Percentiles rank a stretch among this genome's conserved stretches.
phyloP scores from a whole-genome alignment of 2,113 vertebrate species.

The Leiothrix lutea region DNA sequence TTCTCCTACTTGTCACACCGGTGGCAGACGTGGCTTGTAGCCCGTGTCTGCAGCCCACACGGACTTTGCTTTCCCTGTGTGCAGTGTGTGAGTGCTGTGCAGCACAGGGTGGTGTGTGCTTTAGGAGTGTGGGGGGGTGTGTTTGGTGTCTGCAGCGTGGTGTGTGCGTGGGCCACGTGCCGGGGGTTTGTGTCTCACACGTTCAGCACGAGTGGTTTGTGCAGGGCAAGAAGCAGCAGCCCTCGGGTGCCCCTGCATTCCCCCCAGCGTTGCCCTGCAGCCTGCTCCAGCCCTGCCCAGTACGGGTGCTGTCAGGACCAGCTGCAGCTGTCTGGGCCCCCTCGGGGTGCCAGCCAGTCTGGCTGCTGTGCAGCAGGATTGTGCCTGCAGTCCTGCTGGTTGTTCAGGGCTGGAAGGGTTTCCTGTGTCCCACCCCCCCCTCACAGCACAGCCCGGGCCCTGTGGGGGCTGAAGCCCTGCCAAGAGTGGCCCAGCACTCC shows the following conservation, averaged over 20 bases:
- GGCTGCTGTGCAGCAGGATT: conserved; percentile 81
- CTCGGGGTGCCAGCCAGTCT: conserved; percentile 87
- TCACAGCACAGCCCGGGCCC: neutral
- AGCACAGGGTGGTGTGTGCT: neutral
- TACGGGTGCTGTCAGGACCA: conserved; percentile 69
- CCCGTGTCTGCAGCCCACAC: neutral
- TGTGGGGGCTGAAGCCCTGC: neutral
- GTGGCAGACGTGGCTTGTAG: neutral
- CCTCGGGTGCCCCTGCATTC: neutral
- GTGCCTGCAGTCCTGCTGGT: conserved; percentile 69
- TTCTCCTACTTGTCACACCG: neutral
- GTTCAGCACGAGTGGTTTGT: rapidly evolving
- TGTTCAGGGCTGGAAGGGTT: conserved; percentile 29
- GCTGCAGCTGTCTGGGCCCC: conserved; percentile 71
- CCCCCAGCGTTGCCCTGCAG: neutral
- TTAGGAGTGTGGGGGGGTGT: rapidly evolving
- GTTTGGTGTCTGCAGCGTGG: neutral
- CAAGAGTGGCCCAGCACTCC: too few species aligned
- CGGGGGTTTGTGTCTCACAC: rapidly evolving
- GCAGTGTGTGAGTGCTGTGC: neutral
- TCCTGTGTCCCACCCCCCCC: neutral
- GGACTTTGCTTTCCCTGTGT: rapidly evolving
- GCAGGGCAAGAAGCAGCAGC: neutral
- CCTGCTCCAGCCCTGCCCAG: conserved; percentile 51
- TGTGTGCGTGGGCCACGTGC: rapidly evolving